Conservation (phyloP, 1,140 invertebrate genomes). For the Cyphomyrmex costatus region DNA sequence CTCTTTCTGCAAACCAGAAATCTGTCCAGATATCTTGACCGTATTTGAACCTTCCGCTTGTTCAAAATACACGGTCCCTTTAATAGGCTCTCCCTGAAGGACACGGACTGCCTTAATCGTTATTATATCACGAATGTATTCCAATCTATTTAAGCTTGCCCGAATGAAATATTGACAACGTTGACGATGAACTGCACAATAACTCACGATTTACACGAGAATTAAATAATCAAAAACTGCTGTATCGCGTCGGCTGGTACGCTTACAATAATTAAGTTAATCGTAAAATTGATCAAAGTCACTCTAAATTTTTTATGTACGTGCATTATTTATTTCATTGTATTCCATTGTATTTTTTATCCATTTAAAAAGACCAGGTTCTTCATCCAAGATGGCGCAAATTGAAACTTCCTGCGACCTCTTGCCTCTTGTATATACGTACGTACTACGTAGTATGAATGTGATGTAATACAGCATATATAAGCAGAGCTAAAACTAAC, state of each 20-base stretch:
- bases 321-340: background rate
- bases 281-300: background rate
- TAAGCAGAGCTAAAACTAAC: constrained; percentile 38
- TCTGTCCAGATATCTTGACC: constrained; percentile 91
- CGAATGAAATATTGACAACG: no score
- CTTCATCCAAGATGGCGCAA: background rate
- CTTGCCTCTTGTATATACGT: no score
- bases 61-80: constrained; percentile 92
- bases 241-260: constrained; percentile 31
- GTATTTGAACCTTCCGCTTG: constrained; percentile 88
- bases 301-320: background rate
- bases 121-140: constrained; percentile 35
- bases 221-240: constrained; percentile 22
- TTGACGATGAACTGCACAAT: background rate
- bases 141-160: background rate
- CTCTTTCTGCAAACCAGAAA: constrained; percentile 90
- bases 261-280: background rate
- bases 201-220: background rate
- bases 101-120: constrained; percentile 94
- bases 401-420: background rate
- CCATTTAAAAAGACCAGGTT: background rate
- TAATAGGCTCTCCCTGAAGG: constrained; percentile 92
- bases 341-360: background rate
- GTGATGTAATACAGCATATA: constrained; percentile 21
- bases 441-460: background rate